These are phyloP conservation scores for Tanaodytes sp. DNA, from an alignment of 2,888 invertebrate species.

Conservation along the genomic window DNA sequence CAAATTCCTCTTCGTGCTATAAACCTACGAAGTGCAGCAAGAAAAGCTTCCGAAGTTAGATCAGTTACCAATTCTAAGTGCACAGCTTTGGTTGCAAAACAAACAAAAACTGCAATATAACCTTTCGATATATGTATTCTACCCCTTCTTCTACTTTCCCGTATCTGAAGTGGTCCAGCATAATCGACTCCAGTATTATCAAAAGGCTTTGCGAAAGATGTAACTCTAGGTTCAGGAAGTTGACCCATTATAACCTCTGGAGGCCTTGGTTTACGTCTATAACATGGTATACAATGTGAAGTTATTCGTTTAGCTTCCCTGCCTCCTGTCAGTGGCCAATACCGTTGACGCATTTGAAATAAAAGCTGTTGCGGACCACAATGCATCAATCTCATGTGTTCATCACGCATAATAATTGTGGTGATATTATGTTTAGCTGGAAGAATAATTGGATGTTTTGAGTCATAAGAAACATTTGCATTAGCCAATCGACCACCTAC, in stretches of 20 bases:
- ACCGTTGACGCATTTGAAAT: neutral
- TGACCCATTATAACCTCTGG: slow-evolving; percentile 35
- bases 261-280: slow-evolving; percentile 22
- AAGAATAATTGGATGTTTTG: neutral
- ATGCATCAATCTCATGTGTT: neutral
- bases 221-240: slow-evolving; percentile 25
- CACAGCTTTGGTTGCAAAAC: slow-evolving; percentile 14
- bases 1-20: slow-evolving; percentile 37
- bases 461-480: neutral
- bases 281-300: slow-evolving; percentile 34
- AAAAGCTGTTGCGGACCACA: slow-evolving; percentile 10
- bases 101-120: neutral
- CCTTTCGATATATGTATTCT: slow-evolving; percentile 2
- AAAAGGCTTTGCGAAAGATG: slow-evolving; percentile 19
- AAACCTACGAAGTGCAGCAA: slow-evolving; percentile 40
- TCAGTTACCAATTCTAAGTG: slow-evolving; percentile 29
- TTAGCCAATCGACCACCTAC: slow-evolving; percentile 2
- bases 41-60: slow-evolving; percentile 33
- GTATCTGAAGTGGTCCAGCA: slow-evolving; percentile 52
- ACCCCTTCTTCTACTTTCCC: slow-evolving; percentile 36
- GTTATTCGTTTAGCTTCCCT: slow-evolving; percentile 23
- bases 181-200: slow-evolving; percentile 19
- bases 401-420: neutral
- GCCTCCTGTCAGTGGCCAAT: slow-evolving; percentile 13
- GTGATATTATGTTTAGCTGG: slow-evolving; percentile 16